Evolutionary conservation across 2,888 invertebrate species (phyloP), one percentile per base, ranked within the genome.

Genomic region (Lithophane socia): DNA sequence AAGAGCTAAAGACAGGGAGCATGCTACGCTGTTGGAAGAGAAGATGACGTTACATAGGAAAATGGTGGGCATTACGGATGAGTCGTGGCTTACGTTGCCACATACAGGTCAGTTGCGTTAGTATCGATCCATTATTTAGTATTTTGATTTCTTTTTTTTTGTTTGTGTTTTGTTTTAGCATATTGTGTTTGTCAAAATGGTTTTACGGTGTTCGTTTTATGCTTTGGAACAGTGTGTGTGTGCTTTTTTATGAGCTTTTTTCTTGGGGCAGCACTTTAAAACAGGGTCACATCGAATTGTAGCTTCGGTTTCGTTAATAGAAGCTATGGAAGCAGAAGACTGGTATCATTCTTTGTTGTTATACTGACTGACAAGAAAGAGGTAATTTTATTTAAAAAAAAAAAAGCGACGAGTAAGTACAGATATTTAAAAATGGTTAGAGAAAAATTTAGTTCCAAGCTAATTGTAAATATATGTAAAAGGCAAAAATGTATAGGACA

Each of bases 1-100:
- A 92, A 97, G 99, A 73, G 98, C 98, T 87, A 99, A 99, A 93
- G 99, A 99, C 93, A 97, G 98, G 60, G 98, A 99, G 91, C 98
- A 99, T 91, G 98, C 99, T 21, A 96, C 98, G 42, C 95, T 99
- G 66, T 97, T 99, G 68, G 99, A 99, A 92, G 99, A 99, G 91
- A 99, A 99, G 93, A 98, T 99, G 97, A 97, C 98, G 68, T 93
- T 99, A 65, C 98, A 99, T 90, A 97, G 99, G 93, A 98, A 98
- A 90, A 97, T 98, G 90, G 96, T 98, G 67, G 98, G 98, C 3
- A 97, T 80, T 61, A 77, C 98, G 0, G 95, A 96, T 16, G 95
- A 95, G n/a, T 89, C 93, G 3, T 93, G 94, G 87, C 84, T 88
- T 0, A 92, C 94, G 18, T 83, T 96, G 60, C 94, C 95, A 9